A percentile compares a stretch with the other conserved stretches of the same genome.
Evolutionary conservation across 2,797 vertebrate genomes (phyloP).

Genomic region (Lutjanus campechanus): DNA sequence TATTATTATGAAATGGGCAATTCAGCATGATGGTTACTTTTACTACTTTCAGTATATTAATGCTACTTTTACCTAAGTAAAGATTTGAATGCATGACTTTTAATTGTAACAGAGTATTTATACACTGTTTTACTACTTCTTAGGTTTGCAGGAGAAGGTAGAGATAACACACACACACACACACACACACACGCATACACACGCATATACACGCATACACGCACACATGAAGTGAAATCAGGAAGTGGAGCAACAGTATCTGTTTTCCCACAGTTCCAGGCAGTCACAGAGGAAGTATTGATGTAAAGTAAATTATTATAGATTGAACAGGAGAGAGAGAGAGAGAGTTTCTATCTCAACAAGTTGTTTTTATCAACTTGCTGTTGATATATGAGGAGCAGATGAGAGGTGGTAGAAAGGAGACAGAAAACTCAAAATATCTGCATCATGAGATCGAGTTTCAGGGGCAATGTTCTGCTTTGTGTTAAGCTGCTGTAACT

Average conservation of each 20-base stretch:
- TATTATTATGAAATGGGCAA: neutral
- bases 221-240: constrained; percentile 44
- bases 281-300: constrained; percentile 65
- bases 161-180: constrained; percentile 13
- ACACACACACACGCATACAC: too few relatives aligned
- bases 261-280: constrained; percentile 41
- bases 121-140: neutral
- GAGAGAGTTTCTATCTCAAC: constrained; percentile 10
- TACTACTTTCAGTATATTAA: neutral
- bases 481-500: constrained; percentile 9
- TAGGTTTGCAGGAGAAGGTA: constrained; percentile 4
- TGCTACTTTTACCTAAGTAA: neutral
- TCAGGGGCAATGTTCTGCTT: neutral
- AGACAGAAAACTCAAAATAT: constrained; percentile 7
- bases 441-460: constrained; percentile 9
- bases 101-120: neutral
- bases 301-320: constrained; percentile 58
- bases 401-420: constrained; percentile 4
- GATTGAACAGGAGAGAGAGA: neutral
- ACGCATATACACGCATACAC: too few relatives aligned
- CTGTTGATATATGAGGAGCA: constrained; percentile 17
- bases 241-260: constrained; percentile 58
- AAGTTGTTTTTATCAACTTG: neutral
- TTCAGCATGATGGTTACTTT: neutral
- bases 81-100: neutral